Conservation (phyloP, 2,113 vertebrate species). For the Arothron firmamentum region DNA sequence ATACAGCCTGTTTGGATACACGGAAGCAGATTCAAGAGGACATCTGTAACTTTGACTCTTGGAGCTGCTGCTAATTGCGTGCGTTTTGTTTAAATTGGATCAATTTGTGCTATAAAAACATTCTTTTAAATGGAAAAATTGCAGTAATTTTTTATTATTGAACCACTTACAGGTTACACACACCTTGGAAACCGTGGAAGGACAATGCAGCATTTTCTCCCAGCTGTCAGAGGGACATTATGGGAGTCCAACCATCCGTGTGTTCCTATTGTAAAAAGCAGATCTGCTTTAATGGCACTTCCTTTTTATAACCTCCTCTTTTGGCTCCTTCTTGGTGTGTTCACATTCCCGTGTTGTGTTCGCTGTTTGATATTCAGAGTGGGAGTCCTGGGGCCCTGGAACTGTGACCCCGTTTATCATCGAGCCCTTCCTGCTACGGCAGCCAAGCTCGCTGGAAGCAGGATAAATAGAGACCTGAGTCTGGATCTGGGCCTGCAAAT, state of each 20-base stretch:
- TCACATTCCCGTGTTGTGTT: constrained; percentile 69
- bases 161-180: constrained; percentile 11
- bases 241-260: constrained; percentile 57
- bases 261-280: constrained; percentile 38
- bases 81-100: neutral
- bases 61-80: constrained; percentile 2
- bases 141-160: neutral
- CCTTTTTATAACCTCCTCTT: constrained; percentile 58
- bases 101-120: neutral
- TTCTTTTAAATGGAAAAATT: neutral
- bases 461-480: constrained; percentile 78
- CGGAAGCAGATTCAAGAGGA: constrained; percentile 11
- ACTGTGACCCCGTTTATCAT: constrained; percentile 82
- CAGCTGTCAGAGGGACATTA: constrained; percentile 50
- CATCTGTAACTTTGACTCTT: constrained; percentile 10
- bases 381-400: constrained; percentile 86
- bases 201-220: constrained; percentile 77
- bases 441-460: constrained; percentile 76
- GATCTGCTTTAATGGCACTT: constrained; percentile 33
- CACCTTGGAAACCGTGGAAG: constrained; percentile 49
- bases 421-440: constrained; percentile 80
- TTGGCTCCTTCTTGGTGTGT: constrained; percentile 72
- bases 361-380: constrained; percentile 81
- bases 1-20: constrained; percentile 21
- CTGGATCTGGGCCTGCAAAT: constrained; percentile 74